Base-by-base conservation (phyloP, 1,140 invertebrate species). In the Plodia interpunctella region DNA sequence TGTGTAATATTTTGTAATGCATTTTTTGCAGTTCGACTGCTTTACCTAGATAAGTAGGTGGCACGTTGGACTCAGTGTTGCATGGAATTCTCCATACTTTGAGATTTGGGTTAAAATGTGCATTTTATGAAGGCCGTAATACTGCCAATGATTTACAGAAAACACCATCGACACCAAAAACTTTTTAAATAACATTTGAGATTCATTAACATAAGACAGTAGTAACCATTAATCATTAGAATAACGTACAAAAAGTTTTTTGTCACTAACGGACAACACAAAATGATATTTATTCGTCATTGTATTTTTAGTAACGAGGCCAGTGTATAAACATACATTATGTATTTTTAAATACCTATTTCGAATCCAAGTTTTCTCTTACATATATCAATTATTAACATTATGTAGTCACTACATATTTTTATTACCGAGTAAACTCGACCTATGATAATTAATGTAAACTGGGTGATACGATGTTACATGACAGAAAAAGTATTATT, bases 401-500 rank as follows among this genome's bases (percentile, higher is more conserved):
- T 25, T 25, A 25, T 25, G 21, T n/a, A n/a, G n/a, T n/a, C n/a
- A 38, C 11, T 8, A 38, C 38, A 44, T 44, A 44, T 44, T 44
- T 44, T 44, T 44, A 44, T 17, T 44, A 44, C 1, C 5, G 38
- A n/a, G 38, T 17, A 15, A 17, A 15, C 8, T 17, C 15, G n/a
- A n/a, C 38, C 13, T 25, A 25, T 25, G 21, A 25, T 25, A 44
- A 44, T 17, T 9, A 32, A 32, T 44, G 1, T 44, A 10, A 44
- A 44, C 8, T 35, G 15, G 15, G 5, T 17, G 13, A 15, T 44
- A 44, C 5, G 38, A 17, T 44, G 15, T 44, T 15, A 44, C 38
- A 44, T 44, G 13, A 44, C 38, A n/a, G 38, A 53, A 35, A 17
- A 55, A 57, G 57, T 63, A 59, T 64, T 64, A 64, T 57, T 25